Base-by-base conservation (phyloP, 2,888 invertebrate genomes). In the Tuberolachnus salignus region DNA sequence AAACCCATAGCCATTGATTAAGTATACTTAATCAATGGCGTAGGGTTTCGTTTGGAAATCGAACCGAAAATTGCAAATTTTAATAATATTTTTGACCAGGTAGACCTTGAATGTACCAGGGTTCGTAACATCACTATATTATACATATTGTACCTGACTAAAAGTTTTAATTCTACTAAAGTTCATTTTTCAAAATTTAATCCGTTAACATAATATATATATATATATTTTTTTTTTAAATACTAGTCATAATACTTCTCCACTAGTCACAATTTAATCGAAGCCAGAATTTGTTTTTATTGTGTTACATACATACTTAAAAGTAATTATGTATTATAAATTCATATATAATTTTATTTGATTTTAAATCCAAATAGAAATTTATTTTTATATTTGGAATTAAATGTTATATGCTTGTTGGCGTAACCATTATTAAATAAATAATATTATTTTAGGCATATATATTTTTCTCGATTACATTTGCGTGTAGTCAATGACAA, bases 221-320 rank as follows among this genome's bases (percentile, higher is more conserved):
- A 34, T 34, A 34, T 34, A n/a, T n/a, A n/a, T 42, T 73, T 63
- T 63, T 63, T 74, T 64, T 66, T 75, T 51, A 57, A 69, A 23
- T 59, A 78, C 78, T 78, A 78, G 78, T 78, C 78, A 78, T 21
- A 23, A 72, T 26, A 57, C n/a, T 66, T 55, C 44, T 57, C 46
- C 49, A 69, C 78, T 78, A 78, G 78, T 78, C 78, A 67, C 78
- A 78, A 78, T 78, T 59, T 67, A 67, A 78, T 78, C 67, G 78
- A 78, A 78, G 34, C 74, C 64, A 53, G 55, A 53, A 74, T 74
- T 59, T 75, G 59, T 78, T 67, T 57, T 78, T 69, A 67, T 69
- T 78, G 67, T 78, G 67, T 69, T 78, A 42, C 51, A 34, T 78
- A 34, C 67, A 78, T 53, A 67, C 34, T 42, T 78, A 67, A 57